Evolutionary conservation across 1,140 invertebrate species (phyloP), one percentile per base, ranked within the genome.

Genomic region (Megalopta genalis): DNA sequence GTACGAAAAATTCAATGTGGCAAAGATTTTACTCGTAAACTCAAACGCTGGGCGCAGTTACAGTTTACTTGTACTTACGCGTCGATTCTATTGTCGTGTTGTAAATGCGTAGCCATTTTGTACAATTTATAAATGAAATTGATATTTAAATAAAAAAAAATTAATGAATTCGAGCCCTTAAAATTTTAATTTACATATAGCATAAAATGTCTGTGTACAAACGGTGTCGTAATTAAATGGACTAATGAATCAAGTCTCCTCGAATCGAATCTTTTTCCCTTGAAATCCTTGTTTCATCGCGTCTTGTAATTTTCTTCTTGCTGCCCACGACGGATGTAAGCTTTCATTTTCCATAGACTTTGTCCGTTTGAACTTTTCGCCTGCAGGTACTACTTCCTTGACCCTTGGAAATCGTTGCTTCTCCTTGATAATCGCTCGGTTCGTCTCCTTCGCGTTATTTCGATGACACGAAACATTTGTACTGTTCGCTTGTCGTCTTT

Each of bases 281-380:
- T 91, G 89, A 79, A 92, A 91, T 39, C 87, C 88, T 84, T 87
- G 70, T 39, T 90, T 90, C 69, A 91, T 57, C 16, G 87, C 75
- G 25, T 91, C 86, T 21, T 90, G 90, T 66, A 91, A 81, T 64
- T 93, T 93, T 69, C 83, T 92, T 49, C 88, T 90, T 16, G 92
- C 93, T 70, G 86, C 86, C 93, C 93, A 93, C 8, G 93, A 93
- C 25, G 92, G 93, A 92, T 93, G 93, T n/a, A 93, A 73, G 76
- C 85, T 70, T 57, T 85, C 70, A 49, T 83, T 66, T 23, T 68
- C 62, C 14, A 25, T 10, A 18, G 18, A 16, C 39, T 16, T 68
- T 66, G 10, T 21, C 4, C 1, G 42, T 10, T 46, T 62, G 3
- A 64, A 27, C 49, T 25, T 72, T 10, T n/a, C 65, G 37, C 21